Evolutionary conservation across 2,797 vertebrate species (phyloP), one percentile per base, ranked within the genome.

Genomic region (Eptatretus atami): DNA sequence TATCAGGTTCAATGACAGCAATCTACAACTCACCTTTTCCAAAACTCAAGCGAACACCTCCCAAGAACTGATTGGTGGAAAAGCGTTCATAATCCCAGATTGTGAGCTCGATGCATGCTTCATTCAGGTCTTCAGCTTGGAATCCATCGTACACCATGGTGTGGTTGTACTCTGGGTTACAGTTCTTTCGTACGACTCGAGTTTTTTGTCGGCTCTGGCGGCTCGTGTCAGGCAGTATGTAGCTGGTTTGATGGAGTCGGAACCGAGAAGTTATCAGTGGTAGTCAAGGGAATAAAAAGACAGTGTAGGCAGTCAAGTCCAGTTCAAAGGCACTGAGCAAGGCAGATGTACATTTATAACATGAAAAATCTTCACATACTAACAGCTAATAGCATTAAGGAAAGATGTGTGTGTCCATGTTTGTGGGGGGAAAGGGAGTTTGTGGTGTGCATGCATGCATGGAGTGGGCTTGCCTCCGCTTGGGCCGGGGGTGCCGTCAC

Each of bases 111-210:
- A 83, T 81, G 1, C 90, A 98, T 1, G 86, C 85, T 71, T 95
- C 81, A 1, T 65, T 72, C 71, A 95, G 69, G 75, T 98, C 90
- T 11, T 75, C 75, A 63, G 69, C 70, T 60, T 81, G 77, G 69
- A 98, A 86, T 69, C 90, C 90, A 0, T 95, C 90, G 1, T 94
- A 98, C 61, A 98, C 90, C 90, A 98, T 98, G 68, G 90, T 95
- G 76, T 98, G 88, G 75, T 98, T 95, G 70, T 82, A 95, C 52
- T 78, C 69, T 0, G 90, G 87, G 71, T 76, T 85, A 69, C 90
- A 70, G 65, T 77, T 81, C 65, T 71, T 74, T 65, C 79, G 81
- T 15, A 86, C 76, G 67, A 83, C 72, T 19, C 82, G 78, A 0
- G 90, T 94, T 70, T 80, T 81, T 69, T 98, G 90, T 53, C 83